Base-by-base conservation (phyloP, 2,888 invertebrate species). In the Ormyrus nitidulus region DNA sequence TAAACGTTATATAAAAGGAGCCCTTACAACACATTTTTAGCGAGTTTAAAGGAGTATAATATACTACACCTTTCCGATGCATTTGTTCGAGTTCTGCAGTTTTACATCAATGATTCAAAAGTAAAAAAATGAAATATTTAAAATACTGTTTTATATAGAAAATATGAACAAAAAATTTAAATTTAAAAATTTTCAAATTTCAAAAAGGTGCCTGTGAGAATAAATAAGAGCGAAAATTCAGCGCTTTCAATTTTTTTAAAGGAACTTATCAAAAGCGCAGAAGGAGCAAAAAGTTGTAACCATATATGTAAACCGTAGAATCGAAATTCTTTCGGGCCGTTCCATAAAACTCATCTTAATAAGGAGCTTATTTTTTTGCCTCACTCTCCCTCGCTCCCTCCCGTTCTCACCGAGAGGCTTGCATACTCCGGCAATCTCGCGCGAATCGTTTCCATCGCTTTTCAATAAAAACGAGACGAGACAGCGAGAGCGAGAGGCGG, bases 351-450 rank as follows among this genome's bases (percentile, higher is more conserved):
- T 46, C 44, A 62, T 46, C 51, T 13, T 64, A 64, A 73, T 73
- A 64, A 73, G 64, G 54, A 73, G 53, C 54, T 73, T 19, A 85
- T 84, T 84, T 83, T 82, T 84, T 83, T 83, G 84, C 81, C 81
- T 80, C 69, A 81, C 81, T 83, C 84, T 83, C 84, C 83, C 85
- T 84, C 83, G 84, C 83, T 80, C 44, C 44, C 81, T 49, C 44
- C 54, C 56, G 69, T 65, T 51, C 61, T 58, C 64, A 59, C 62
- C 70, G 34, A 34, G 34, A 34, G 65, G 78, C 74, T 34, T 34
- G 74, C 59, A 48, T 49, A 49, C 66, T 56, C 49, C 65, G 46
- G 61, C 84, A 84, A 81, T 84, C 83, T 81, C 75, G 83, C 83
- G 81, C 80, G 80, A 80, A 81, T 77, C 83, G 54, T 68, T 69